A percentile compares a stretch with the other conserved stretches of the same genome.
Conservation (phyloP, 1,140 invertebrate genomes). For the Nasonia vitripennis region DNA sequence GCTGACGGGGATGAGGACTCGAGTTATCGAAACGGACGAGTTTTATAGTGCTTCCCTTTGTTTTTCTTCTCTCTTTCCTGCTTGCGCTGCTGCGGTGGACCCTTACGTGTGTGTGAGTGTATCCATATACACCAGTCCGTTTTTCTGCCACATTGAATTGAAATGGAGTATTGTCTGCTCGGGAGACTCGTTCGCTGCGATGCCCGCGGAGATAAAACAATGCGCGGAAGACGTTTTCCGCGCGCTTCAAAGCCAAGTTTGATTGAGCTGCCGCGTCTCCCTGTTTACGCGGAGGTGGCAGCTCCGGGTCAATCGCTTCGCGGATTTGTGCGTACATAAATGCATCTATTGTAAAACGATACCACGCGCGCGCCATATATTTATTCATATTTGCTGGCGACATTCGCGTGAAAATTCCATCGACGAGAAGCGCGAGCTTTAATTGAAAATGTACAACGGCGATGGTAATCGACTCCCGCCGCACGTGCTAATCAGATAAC, state of each 20-base stretch:
- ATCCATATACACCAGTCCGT: background rate
- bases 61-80: background rate
- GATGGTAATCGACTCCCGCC: background rate
- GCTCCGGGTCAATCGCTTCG: too few species aligned
- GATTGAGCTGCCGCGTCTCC: background rate
- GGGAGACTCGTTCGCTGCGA: background rate
- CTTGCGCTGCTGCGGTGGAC: background rate
- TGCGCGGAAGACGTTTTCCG: background rate
- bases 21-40: conserved; percentile 29
- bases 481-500: background rate
- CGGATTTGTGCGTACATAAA: too few species aligned
- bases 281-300: too few species aligned
- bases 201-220: background rate
- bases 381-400: too few species aligned
- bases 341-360: too few species aligned
- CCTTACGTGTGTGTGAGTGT: background rate
- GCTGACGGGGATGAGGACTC: background rate
- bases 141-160: conserved; percentile 6
- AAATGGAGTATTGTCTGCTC: background rate
- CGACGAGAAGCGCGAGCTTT: background rate
- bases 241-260: background rate
- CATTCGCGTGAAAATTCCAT: too few species aligned
- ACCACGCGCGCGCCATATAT: too few species aligned
- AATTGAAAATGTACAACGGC: background rate
- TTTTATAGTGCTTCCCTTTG: background rate